A percentile compares a stretch with the other conserved stretches of the same genome.
phyloP scores from a whole-genome alignment of 2,797 vertebrate genomes.

The Crocidura indochinensis region DNA sequence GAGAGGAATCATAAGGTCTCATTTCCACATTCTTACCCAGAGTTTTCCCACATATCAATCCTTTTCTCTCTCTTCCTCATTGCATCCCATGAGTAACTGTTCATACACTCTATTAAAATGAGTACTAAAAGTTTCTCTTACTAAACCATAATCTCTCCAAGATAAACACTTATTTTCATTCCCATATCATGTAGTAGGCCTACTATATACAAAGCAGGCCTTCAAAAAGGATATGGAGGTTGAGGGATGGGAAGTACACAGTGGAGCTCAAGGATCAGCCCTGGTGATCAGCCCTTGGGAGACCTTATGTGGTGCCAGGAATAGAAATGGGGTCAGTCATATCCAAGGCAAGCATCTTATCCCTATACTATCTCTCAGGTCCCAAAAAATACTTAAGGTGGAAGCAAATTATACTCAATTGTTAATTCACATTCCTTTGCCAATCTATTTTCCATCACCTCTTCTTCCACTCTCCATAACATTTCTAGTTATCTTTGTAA shows the following conservation, averaged over 20 bases:
- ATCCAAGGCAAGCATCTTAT: too few species aligned
- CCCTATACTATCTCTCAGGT: too few species aligned
- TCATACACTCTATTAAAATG: neutral
- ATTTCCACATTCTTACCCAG: neutral
- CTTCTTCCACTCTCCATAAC: neutral
- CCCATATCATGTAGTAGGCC: neutral
- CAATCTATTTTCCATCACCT: neutral
- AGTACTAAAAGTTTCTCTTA: neutral
- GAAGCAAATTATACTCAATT: slow-evolving; percentile 18
- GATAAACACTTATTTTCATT: neutral
- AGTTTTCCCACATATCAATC: neutral
- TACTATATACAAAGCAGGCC: neutral
- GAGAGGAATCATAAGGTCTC: neutral
- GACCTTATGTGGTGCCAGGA: too few species aligned
- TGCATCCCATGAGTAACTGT: neutral
- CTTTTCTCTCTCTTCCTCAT: neutral
- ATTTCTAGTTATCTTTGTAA: slow-evolving; percentile 10
- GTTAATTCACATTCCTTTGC: neutral
- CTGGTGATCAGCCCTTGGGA: too few species aligned
- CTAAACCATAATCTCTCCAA: neutral
- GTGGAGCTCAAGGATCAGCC: too few species aligned
- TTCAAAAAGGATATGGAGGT: neutral
- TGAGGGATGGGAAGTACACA: too few species aligned
- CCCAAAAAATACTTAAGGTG: neutral
- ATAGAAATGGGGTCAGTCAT: too few species aligned